Percentiles rank a stretch among this genome's conserved stretches.
These are phyloP conservation scores for Eublepharis macularius DNA, from an alignment of 2,113 vertebrate species.

Conservation along the genomic window DNA sequence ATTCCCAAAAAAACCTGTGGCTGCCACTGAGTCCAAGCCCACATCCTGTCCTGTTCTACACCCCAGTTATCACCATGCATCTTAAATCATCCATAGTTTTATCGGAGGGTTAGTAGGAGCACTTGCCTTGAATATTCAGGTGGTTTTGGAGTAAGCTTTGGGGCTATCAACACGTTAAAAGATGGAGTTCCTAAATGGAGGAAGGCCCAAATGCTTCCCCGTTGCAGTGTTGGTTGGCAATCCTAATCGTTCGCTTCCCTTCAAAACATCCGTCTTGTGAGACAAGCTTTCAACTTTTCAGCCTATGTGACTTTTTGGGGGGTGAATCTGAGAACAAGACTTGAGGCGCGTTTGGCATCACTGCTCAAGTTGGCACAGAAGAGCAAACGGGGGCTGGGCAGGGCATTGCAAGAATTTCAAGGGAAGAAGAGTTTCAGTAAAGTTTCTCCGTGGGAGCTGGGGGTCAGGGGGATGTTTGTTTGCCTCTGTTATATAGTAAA, in stretches of 20 bases:
- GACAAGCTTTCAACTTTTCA: background rate
- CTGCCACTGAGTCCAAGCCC: background rate
- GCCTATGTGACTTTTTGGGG: no score
- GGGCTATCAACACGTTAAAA: constrained; percentile 55
- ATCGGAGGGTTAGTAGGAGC: constrained; percentile 39
- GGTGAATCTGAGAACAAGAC: no score
- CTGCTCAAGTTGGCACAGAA: no score
- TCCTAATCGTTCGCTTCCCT: background rate
- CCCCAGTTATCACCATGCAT: background rate
- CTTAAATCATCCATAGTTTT: constrained; percentile 53
- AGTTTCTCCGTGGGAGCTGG: background rate
- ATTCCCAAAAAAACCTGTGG: no score
- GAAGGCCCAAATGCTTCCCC: constrained; percentile 6
- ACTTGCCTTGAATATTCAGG: constrained; percentile 47
- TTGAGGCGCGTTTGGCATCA: no score
- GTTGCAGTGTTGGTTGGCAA: no score
- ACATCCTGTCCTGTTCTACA: background rate
- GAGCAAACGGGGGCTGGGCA: no score
- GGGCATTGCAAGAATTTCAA: background rate
- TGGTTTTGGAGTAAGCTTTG: constrained; percentile 62
- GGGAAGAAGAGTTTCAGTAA: background rate
- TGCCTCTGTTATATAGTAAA: no score
- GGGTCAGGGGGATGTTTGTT: no score
- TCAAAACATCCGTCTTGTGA: constrained; percentile 44
- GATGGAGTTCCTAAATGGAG: constrained; percentile 46